Base-by-base conservation (phyloP, 2,113 vertebrate genomes). In the Plecturocebus donacophilus region DNA sequence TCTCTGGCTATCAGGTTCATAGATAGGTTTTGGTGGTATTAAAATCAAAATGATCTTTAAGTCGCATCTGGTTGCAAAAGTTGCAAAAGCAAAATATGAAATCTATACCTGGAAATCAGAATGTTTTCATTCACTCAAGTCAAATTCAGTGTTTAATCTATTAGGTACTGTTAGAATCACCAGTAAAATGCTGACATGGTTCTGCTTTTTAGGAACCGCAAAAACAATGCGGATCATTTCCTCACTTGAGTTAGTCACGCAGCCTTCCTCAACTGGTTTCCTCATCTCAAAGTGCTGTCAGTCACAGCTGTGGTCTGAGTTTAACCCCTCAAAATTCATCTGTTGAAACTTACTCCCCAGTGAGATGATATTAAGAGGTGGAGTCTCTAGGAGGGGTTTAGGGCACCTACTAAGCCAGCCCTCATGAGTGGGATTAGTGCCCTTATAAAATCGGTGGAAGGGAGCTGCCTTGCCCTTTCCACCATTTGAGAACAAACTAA, bases 21-120 rank as follows among this genome's bases (percentile, higher is more conserved):
- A 73, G 32, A 35, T 58, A 17, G 4, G 8, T 71, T 87, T 90
- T 76, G 61, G 12, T 40, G 6, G 10, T 38, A 80, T 58, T 87
- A 82, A 95, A 80, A 91, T 61, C 45, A 71, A 76, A 97, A 91
- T 77, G 45, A 61, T 81, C 66, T 96, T 64, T 94, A 80, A 71
- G 92, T 91, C 45, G 47, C 12, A 30, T 82, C 85, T 91, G 47
- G 79, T 13, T 87, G 9, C 80, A 66, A 93, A 88, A 35, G 8
- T 71, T 80, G 6, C 38, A 87, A 94, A 96, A 92, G 56, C 66
- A 87, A 79, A 96, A 91, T 23, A 25, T 54, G 87, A 87, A 96
- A n/a, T 87, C 35, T 6, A n/a, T 66, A 64, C 73, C 42, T 77
- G 20, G 82, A 92, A 91, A 87, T 81, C 45, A 88, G n/a, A 95